Conservation (phyloP, 2,113 vertebrate species). For the Neolamprologus kungweensis region DNA sequence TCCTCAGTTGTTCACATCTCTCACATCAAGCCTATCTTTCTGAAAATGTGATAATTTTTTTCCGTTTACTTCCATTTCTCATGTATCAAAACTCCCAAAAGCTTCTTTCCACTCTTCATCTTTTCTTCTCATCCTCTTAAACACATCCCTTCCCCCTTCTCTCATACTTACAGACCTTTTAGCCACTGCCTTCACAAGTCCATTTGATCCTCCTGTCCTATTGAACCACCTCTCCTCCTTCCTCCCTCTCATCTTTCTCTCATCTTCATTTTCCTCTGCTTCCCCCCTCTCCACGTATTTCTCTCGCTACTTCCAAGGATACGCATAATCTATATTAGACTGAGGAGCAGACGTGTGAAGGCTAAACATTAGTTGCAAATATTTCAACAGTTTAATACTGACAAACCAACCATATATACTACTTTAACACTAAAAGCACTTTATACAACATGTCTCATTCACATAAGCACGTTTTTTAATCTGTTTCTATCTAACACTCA, state of each 20-base stretch:
- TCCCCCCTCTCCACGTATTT: neutral
- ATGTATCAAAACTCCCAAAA: neutral
- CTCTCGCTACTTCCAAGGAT: neutral
- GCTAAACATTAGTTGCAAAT: neutral
- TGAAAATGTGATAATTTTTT: neutral
- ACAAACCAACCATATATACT: neutral
- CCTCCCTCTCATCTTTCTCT: slow-evolving; percentile 54
- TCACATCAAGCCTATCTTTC: neutral
- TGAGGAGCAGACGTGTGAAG: neutral
- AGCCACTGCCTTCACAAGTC: slow-evolving; percentile 17
- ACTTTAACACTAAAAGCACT: neutral
- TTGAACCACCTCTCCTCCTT: slow-evolving; percentile 49
- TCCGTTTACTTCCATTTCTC: neutral
- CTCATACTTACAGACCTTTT: neutral
- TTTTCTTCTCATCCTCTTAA: neutral
- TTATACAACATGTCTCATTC: neutral
- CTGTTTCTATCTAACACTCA: neutral
- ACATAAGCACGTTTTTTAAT: neutral
- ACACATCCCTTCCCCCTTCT: neutral
- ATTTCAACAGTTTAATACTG: neutral
- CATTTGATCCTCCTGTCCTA: slow-evolving; percentile 49
- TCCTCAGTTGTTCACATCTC: neutral
- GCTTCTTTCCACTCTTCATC: neutral
- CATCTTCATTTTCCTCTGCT: slow-evolving; percentile 12
- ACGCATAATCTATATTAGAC: neutral